These are phyloP conservation scores for Ptychochromis oligacanthus DNA, from an alignment of 2,113 vertebrate genomes.

Conservation along the genomic window DNA sequence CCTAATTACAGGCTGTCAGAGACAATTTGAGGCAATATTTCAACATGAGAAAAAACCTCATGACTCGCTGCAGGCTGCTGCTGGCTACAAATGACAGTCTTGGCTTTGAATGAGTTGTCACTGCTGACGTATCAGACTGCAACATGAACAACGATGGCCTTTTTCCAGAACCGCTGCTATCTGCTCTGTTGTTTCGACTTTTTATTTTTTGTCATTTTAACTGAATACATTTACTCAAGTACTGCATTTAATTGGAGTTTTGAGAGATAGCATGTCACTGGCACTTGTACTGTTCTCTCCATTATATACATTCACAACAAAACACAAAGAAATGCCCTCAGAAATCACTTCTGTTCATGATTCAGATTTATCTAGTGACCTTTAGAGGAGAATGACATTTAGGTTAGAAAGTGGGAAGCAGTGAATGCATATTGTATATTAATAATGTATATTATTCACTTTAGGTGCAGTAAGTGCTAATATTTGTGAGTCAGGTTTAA, in stretches of 20 bases:
- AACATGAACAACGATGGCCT: neutral
- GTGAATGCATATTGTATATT: neutral
- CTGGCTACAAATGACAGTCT: constrained; percentile 35
- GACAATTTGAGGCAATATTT: constrained; percentile 40
- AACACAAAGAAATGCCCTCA: too few species aligned
- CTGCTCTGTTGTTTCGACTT: neutral
- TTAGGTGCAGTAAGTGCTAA: neutral
- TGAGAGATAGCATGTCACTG: neutral
- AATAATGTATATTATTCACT: neutral
- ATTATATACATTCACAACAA: neutral
- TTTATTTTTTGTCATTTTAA: neutral
- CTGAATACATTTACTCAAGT: neutral
- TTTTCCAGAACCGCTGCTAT: neutral
- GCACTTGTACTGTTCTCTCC: too few species aligned
- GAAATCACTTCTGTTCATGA: neutral
- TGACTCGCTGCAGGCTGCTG: constrained; percentile 31
- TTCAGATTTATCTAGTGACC: neutral
- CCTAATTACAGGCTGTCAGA: constrained; percentile 51
- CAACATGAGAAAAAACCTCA: constrained; percentile 51
- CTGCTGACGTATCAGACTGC: constrained; percentile 16
- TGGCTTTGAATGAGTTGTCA: constrained; percentile 32
- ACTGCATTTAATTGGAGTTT: neutral
- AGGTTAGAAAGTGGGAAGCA: neutral
- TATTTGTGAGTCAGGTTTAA: neutral
- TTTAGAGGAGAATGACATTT: neutral